phyloP scores from a whole-genome alignment of 1,140 invertebrate genomes.

The Armadillidium nasatum region DNA sequence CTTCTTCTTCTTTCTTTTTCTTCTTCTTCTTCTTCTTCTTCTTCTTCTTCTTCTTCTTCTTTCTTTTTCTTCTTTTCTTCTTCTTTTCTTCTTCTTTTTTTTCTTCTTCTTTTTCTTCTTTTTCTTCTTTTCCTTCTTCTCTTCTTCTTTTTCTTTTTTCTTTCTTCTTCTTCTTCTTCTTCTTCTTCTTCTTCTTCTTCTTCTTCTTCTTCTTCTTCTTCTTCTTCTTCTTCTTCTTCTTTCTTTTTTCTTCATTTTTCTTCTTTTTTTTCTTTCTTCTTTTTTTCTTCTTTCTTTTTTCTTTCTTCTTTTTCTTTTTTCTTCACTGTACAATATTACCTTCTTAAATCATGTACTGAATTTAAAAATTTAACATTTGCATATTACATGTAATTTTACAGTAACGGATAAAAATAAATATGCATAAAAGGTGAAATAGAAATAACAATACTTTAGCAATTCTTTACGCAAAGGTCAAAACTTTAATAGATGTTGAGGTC shows the following conservation, averaged over 20 bases:
- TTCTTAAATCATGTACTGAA: too few species aligned
- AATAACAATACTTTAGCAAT: too few species aligned
- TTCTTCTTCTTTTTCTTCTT: not conserved
- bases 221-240: not conserved
- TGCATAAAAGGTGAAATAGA: too few species aligned
- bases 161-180: not conserved
- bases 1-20: not conserved
- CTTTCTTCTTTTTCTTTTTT: too few species aligned
- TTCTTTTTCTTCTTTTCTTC: conserved; percentile 8
- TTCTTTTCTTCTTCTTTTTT: conserved; percentile 8
- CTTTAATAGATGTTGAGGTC: too few species aligned
- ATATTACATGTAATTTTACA: too few species aligned
- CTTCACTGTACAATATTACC: too few species aligned
- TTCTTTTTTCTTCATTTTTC: not conserved
- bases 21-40: not conserved
- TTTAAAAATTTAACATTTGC: too few species aligned
- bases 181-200: not conserved
- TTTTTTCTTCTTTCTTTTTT: not conserved
- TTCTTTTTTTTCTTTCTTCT: not conserved
- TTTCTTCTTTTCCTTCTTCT: not conserved
- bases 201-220: too few species aligned
- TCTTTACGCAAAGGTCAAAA: too few species aligned
- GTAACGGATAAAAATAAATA: too few species aligned
- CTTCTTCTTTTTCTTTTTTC: conserved; percentile 1
- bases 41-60: not conserved